Conservation (phyloP, 2,888 invertebrate genomes). For the Rhimphoctona megacephalus region DNA sequence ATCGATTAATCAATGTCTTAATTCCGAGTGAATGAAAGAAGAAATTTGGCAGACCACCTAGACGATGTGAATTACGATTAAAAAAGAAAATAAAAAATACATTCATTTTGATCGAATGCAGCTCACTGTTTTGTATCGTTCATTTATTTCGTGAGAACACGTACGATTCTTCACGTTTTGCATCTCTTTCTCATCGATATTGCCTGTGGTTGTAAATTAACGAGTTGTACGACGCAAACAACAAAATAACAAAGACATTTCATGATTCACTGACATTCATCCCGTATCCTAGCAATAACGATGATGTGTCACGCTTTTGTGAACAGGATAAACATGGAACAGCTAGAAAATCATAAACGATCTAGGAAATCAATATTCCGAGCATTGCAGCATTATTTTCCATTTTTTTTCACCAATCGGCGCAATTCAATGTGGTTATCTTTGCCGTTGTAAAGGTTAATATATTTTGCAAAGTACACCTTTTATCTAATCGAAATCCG, state of each 20-base stretch:
- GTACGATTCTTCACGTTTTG: constrained; percentile 3
- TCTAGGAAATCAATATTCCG: constrained; percentile 22
- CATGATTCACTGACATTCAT: constrained; percentile 49
- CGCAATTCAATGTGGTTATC: background rate
- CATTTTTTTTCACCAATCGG: constrained; percentile 23
- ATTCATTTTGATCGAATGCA: constrained; percentile 41
- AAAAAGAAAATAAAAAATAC: background rate
- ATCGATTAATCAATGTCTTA: constrained; percentile 57
- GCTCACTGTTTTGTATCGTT: background rate
- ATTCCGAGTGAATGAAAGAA: constrained; percentile 47
- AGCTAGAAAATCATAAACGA: constrained; percentile 19
- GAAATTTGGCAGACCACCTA: constrained; percentile 55
- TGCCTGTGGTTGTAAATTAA: background rate
- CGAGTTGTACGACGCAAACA: background rate
- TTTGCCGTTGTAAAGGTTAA: constrained; percentile 6
- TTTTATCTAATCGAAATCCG: background rate
- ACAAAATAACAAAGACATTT: constrained; percentile 44
- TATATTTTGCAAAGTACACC: background rate
- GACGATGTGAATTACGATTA: constrained; percentile 36
- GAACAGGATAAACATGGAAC: constrained; percentile 2
- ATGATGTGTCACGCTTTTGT: constrained; percentile 39
- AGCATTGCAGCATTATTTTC: background rate
- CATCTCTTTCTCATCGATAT: constrained; percentile 19
- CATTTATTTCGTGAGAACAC: constrained; percentile 5
- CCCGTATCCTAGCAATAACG: constrained; percentile 14